Evolutionary conservation across 2,797 vertebrate genomes (phyloP), one percentile per base, ranked within the genome.

Genomic region (Lagorchestes hirsutus): DNA sequence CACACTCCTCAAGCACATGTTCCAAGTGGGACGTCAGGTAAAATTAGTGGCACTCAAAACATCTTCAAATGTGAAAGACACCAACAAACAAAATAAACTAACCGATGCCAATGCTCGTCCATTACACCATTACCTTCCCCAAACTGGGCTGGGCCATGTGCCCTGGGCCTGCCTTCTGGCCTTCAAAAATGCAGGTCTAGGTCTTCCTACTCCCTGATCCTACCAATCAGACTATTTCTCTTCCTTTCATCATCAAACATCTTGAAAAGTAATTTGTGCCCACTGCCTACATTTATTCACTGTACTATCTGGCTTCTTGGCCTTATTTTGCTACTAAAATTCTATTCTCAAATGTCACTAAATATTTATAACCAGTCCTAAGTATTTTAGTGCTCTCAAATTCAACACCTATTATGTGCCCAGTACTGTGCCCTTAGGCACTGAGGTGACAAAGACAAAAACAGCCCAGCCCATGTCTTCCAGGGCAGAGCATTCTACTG

Each of bases 201-300:
- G 31, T 96, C n/a, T 94, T 62, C 54, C 54, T 91, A 90, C 92
- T 93, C 87, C 90, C 90, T 93, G 46, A 92, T 94, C n/a, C 40
- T 67, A 93, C 29, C 59, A 95, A 58, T 92, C 58, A 56, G 10
- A 95, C n/a, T 90, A 59, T 55, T 95, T 93, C 93, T 91, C 22
- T 92, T 46, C 91, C 91, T 93, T 93, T 97, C 34, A 82, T 96
- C 91, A 93, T n/a, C 52, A 90, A 96, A 93, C 94, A 93, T 58
- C 91, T 92, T 46, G 34, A 94, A 46, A 93, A 11, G 12, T 62
- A 97, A 93, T 93, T 40, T 55, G 92, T 28, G 29, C n/a, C 59
- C 24, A 90, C 92, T 57, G 54, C 18, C 92, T 94, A 82, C 55
- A 55, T 54, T 58, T 29, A 92, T 90, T 95, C 40, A 95, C 87